A percentile compares a stretch with the other conserved stretches of the same genome.
phyloP scores from a whole-genome alignment of 2,888 invertebrate species.

The Drosophila conformis region DNA sequence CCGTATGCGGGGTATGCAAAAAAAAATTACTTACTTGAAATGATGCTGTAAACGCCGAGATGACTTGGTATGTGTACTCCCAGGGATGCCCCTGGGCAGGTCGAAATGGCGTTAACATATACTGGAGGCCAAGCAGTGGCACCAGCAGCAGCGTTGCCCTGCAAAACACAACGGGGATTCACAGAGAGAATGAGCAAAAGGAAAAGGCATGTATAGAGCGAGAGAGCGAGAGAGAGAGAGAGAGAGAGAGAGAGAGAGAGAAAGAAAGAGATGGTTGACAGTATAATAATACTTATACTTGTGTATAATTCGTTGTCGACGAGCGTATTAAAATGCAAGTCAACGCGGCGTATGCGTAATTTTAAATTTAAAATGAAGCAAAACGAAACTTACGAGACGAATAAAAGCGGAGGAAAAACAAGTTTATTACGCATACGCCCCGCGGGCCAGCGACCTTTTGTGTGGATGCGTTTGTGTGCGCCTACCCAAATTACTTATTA shows the following conservation, averaged over 20 bases:
- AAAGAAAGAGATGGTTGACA: not conserved
- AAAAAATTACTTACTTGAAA: constrained; percentile 90
- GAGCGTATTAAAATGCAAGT: constrained; percentile 71
- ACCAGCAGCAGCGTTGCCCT: constrained; percentile 95
- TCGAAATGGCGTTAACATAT: constrained; percentile 94
- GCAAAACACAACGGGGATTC: constrained; percentile 43
- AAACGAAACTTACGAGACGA: constrained; percentile 52
- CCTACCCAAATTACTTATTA: constrained; percentile 33
- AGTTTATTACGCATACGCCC: constrained; percentile 72
- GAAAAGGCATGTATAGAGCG: constrained; percentile 11
- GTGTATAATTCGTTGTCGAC: constrained; percentile 53
- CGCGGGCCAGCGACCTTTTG: constrained; percentile 40
- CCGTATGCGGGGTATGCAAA: constrained; percentile 13
- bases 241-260: not conserved
- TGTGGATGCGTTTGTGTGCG: constrained; percentile 12
- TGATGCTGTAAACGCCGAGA: constrained; percentile 94
- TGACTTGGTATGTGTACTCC: constrained; percentile 92
- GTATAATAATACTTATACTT: constrained; percentile 54
- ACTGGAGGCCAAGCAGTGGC: constrained; percentile 95
- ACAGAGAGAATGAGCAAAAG: constrained; percentile 15
- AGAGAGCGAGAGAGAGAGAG: not conserved
- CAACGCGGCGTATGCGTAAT: constrained; percentile 76
- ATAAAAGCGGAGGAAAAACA: constrained; percentile 18
- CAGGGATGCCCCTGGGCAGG: constrained; percentile 89
- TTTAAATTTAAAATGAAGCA: constrained; percentile 71